Evolutionary conservation across 2,888 invertebrate genomes (phyloP), one percentile per base, ranked within the genome.

Genomic region (Agelastica alni): DNA sequence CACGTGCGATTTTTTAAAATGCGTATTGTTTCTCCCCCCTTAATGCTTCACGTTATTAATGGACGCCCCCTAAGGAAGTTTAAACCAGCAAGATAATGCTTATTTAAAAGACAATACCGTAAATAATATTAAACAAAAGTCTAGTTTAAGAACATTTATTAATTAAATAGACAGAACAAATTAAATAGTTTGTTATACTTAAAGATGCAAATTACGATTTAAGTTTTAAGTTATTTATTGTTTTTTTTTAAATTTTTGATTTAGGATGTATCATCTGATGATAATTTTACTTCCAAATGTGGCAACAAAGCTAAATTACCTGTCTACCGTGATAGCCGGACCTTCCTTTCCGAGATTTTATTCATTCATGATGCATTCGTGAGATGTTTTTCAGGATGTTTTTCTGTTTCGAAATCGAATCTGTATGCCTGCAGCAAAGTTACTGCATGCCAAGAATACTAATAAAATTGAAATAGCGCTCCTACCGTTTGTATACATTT

Each of bases 351-450:
- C 3, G 37, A 39, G 37, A 39, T 39, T 20, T 39, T 39, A 20
- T 43, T 43, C 17, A 43, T 43, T 43, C 28, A 43, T 10, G 43
- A 43, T 43, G 26, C 43, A 43, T 43, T 26, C 28, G 28, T 30
- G 17, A 28, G 17, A 42, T 42, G 42, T 42, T 42, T 42, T 42
- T 42, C 42, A 22, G 42, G 42, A 43, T 43, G 17, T 43, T 43
- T 30, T 43, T 30, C 30, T 16, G 37, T 10, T 18, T 39, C 20
- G 20, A 20, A 39, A 20, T 18, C 37, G 37, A 43, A 43, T 30
- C 30, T 28, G 43, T 30, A 43, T 43, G 30, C 43, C 6, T 30
- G 28, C 18, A 43, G 20, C 20, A 4, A 12, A 7, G 20, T n/a
- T 18, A 7, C 37, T 39, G 17, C 37, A 39, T 39, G 37, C 37